A percentile compares a stretch with the other conserved stretches of the same genome.
These are phyloP conservation scores for Eptatretus atami DNA, from an alignment of 2,797 vertebrate species.

Conservation along the genomic window DNA sequence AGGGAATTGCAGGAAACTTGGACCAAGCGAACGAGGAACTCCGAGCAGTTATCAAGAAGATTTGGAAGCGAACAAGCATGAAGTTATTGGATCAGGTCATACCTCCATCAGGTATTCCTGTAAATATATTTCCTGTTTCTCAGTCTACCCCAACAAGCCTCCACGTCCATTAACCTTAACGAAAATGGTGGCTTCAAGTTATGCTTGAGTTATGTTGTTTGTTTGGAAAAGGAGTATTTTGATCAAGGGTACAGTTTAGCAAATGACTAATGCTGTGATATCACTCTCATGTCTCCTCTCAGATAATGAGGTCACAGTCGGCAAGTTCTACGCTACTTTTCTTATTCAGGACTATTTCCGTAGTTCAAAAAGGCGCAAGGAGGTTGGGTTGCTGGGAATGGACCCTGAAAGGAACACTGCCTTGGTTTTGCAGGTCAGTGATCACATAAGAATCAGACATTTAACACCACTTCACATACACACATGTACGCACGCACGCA, in stretches of 20 bases:
- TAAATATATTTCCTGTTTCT: no score
- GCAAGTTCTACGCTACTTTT: constrained; percentile 99
- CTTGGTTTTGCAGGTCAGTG: constrained; percentile 71
- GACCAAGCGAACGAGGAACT: constrained; percentile 98
- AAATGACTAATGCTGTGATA: no score
- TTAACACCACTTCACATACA: no score
- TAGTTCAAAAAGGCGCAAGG: constrained; percentile 99
- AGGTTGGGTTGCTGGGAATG: constrained; percentile 88
- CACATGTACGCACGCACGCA: no score
- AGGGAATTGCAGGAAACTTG: constrained; percentile 34
- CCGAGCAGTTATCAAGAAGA: constrained; percentile 91
- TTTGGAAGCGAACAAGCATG: constrained; percentile 98
- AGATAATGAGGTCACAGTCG: constrained; percentile 99
- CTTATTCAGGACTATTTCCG: constrained; percentile 99
- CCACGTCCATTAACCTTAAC: no score
- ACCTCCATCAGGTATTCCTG: constrained; percentile 40
- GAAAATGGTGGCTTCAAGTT: no score
- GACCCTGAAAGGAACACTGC: constrained; percentile 83
- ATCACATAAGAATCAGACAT: no score
- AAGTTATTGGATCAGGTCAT: constrained; percentile 95
- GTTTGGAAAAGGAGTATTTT: no score
- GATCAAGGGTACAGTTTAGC: no score
- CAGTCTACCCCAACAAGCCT: no score
- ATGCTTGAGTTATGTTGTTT: no score
- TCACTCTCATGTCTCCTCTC: constrained; percentile 61